Evolutionary conservation across 2,113 vertebrate genomes (phyloP), one percentile per base, ranked within the genome.

Genomic region (Triplophysa tibetana): DNA sequence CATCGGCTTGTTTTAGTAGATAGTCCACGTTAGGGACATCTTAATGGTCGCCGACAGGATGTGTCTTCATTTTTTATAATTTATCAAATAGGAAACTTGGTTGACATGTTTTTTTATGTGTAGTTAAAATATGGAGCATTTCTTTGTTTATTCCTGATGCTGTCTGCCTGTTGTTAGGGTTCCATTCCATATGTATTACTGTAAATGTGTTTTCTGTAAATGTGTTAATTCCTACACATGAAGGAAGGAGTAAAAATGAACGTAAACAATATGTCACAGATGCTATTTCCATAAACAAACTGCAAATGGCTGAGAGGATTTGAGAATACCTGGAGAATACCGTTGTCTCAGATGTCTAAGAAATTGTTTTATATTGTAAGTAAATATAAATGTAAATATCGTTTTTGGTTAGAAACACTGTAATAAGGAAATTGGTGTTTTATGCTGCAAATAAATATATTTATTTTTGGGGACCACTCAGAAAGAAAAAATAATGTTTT

Each of bases 1-100:
- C 87, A 88, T 86, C 77, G 80, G 80, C 75, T 75, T 73, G 38
- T 58, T 73, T 62, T 1, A 21, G 83, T 80, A 45, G 29, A 75
- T 82, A 21, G 19, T 58, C 8, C 19, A 12, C 14, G 48, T 50
- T 50, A 56, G 6, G 17, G 75, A 52, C 54, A 79, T 68, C 67
- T 29, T 65, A 66, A 66, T 74, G n/a, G 21, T 23, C 10, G 3
- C 16, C 41, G 21, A n/a, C 6, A 21, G 11, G 50, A 56, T n/a
- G 12, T 72, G 45, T 54, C 50, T 52, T 52, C 16, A 52, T 3
- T 14, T 50, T 29, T 50, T 2, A 50, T 50, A 12, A 50, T 11
- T 50, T 50, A 50, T 8, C 13, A 14, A 14, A 50, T 14, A 3
- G 11, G 13, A 11, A 0, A 14, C 13, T 50, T 3, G 48, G 48